A percentile compares a stretch with the other conserved stretches of the same genome.
Evolutionary conservation across 2,888 invertebrate species (phyloP).

Genomic region (Mactromeris polynyma): DNA sequence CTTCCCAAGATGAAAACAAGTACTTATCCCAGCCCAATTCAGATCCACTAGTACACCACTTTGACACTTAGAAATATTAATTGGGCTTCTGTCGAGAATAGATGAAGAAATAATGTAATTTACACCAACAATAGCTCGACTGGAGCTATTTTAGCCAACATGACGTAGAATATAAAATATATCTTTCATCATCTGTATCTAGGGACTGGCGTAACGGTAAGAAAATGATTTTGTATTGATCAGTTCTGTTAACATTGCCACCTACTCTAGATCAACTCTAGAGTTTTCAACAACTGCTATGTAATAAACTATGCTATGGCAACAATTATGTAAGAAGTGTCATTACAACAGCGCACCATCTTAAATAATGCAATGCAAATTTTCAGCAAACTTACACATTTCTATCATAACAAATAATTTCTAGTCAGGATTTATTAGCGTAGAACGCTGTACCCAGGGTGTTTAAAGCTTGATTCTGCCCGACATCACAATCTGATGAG

Average conservation of each 20-base stretch:
- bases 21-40: neutral
- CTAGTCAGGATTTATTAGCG: neutral
- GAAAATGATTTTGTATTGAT: constrained; percentile 43
- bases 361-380: constrained; percentile 19
- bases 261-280: constrained; percentile 12
- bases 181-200: constrained; percentile 19
- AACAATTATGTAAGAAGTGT: constrained; percentile 7
- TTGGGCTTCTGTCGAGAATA: neutral
- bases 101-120: constrained; percentile 12
- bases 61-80: neutral
- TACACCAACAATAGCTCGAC: neutral
- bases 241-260: neutral
- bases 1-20: neutral
- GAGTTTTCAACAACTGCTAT: constrained; percentile 11
- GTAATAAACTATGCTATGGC: neutral
- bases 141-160: neutral
- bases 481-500: neutral
- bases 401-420: neutral
- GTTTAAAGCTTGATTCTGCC: neutral
- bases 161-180: constrained; percentile 21
- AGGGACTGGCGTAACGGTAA: constrained; percentile 28
- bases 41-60: neutral
- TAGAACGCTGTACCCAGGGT: neutral
- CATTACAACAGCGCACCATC: neutral
- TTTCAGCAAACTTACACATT: neutral